A percentile compares a stretch with the other conserved stretches of the same genome.
phyloP scores from a whole-genome alignment of 2,888 invertebrate species.

The Nemotelus nigrinus region DNA sequence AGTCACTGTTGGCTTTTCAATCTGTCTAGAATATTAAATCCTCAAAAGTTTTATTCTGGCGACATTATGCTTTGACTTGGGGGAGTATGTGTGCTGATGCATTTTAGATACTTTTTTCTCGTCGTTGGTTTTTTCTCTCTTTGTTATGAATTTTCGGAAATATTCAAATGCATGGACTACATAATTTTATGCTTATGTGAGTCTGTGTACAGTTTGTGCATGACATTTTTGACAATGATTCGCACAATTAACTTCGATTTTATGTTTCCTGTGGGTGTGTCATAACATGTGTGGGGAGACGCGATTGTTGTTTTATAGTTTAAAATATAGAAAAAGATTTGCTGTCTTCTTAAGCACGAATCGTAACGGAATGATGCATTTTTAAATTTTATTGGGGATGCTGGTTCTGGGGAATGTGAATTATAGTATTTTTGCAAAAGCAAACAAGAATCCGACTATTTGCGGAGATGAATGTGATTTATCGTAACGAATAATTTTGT shows the following conservation, averaged over 20 bases:
- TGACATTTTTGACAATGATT: not conserved
- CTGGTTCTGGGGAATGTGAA: too few relatives aligned
- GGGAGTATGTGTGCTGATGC: not conserved
- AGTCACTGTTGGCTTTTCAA: not conserved
- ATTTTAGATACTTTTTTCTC: not conserved
- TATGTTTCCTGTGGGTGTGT: constrained; percentile 21
- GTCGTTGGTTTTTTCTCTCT: too few relatives aligned
- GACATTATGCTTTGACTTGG: not conserved
- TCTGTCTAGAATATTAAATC: not conserved
- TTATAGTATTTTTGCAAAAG: too few relatives aligned
- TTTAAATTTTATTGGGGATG: not conserved
- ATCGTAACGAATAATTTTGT: too few relatives aligned
- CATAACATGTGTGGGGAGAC: not conserved
- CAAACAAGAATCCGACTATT: too few relatives aligned
- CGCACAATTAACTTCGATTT: constrained; percentile 21
- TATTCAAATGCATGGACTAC: not conserved
- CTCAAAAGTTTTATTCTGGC: not conserved
- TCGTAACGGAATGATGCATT: not conserved
- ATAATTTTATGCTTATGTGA: not conserved
- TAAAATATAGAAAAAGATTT: not conserved
- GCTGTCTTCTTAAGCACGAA: not conserved
- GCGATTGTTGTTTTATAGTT: not conserved
- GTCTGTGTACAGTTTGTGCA: not conserved
- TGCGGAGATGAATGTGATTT: too few relatives aligned
- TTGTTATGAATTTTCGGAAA: not conserved